Evolutionary conservation across 2,113 vertebrate genomes (phyloP).

Genomic region (Lepidothrix coronata): DNA sequence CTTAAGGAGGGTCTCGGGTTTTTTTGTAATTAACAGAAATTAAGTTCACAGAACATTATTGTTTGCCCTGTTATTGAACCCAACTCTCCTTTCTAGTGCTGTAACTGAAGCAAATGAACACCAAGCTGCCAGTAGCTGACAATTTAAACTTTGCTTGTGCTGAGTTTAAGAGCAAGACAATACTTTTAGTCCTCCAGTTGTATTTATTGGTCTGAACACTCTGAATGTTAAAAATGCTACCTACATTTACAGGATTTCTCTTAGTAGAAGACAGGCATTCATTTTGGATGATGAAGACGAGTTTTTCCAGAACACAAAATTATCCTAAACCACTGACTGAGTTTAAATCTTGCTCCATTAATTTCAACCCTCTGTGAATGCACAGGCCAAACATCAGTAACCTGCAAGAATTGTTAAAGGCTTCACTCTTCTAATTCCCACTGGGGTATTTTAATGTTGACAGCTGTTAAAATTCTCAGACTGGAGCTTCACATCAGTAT

Average conservation of each 20-base stretch:
- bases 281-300: slow-evolving; percentile 16
- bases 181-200: neutral
- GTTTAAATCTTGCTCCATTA: slow-evolving; percentile 51
- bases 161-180: neutral
- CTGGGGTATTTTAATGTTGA: slow-evolving; percentile 67
- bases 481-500: slow-evolving; percentile 56
- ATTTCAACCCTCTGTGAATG: slow-evolving; percentile 58
- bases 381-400: slow-evolving; percentile 51
- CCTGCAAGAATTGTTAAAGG: slow-evolving; percentile 65
- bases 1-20: neutral
- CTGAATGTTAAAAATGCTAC: neutral
- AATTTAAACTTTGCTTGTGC: neutral
- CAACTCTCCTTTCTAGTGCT: neutral
- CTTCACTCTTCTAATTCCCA: slow-evolving; percentile 63
- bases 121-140: neutral
- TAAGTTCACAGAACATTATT: neutral
- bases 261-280: slow-evolving; percentile 10
- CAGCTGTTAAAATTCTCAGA: slow-evolving; percentile 72
- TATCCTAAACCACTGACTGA: slow-evolving; percentile 22
- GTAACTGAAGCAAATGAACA: neutral
- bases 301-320: slow-evolving; percentile 44
- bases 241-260: neutral
- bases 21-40: neutral
- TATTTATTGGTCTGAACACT: neutral
- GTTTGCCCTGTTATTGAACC: neutral